Evolutionary conservation across 92 coral and sea anemone genomes (phyloP), one percentile per base, ranked within the genome.

Genomic region (Pocillopora grandis): DNA sequence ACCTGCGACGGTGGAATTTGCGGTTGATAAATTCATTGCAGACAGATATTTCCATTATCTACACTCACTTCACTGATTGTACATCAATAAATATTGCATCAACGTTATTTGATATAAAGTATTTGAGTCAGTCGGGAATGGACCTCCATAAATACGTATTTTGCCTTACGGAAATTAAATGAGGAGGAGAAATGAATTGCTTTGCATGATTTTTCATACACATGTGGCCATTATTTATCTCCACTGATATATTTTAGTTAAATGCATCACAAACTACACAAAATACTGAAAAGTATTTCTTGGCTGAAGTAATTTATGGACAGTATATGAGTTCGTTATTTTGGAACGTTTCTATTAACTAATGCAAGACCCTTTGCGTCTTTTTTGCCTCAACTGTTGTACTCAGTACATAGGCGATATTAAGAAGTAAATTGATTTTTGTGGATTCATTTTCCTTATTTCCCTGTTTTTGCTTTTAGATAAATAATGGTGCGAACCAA

Each of bases 131-230:
- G 42, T 60, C 23, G 21, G 19, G 59, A 70, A 80, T 68, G 17
- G 58, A 60, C 57, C 58, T 58, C 78, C 14, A 71, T 81, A 33
- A 71, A 80, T 69, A 33, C 17, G 77, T 71, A 35, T 70, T 80
- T 70, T n/a, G 14, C 77, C 20, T 36, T 37, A n/a, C 64, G 78
- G 77, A 80, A 70, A 23, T 37, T 5, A 12, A 15, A 17, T 36
- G 18, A 70, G 42, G 14, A 10, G 21, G 60, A 14, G 60, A 37
- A 15, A 36, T 71, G n/a, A 57, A 48, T 15, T 71, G 12, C 62
- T 33, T 55, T 36, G n/a, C 58, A 56, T 68, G 23, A 78, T 78
- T n/a, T 65, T 35, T 35, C 70, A 61, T 65, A 42, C 3, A 20
- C 23, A 5, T 2, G 19, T 2, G 62, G 49, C 37, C 64, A 42